Base-by-base conservation (phyloP, 2,113 vertebrate species). In the Malurus cyaneus region DNA sequence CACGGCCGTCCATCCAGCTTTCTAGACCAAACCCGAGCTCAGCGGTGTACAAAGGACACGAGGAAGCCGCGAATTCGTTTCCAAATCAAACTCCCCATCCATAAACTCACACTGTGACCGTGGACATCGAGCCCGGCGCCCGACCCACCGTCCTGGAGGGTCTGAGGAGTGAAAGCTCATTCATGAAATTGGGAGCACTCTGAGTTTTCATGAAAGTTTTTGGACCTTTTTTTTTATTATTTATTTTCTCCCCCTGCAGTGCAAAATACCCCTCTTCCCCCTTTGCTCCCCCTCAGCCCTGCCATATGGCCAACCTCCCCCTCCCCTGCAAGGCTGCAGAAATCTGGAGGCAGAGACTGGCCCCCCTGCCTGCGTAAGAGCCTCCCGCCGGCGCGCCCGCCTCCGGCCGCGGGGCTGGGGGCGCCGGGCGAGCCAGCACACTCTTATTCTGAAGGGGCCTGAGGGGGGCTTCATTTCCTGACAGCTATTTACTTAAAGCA, bases 401-500 rank as follows among this genome's bases (percentile, higher is more conserved):
- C 93, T 83, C 67, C 70, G 80, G 73, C 94, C 80, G 94, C 91
- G 60, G 86, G 95, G 95, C 82, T 95, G 95, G 78, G 89, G 93
- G 89, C 77, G 81, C 92, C 36, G 66, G 70, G 76, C 18, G 81
- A 84, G 90, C 53, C 79, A 88, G 94, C 14, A 32, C 10, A 95
- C 98, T 99, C 97, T 99, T 99, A 99, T 98, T 99, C 96, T 99
- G 98, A 98, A 98, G 94, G 95, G 92, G 90, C 89, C 88, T 15
- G 82, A 94, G 96, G 93, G 97, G 98, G 96, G 97, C 95, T 97
- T 97, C 97, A 97, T 98, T 99, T 99, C 98, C 99, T 99, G 98
- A 98, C 98, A 98, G 98, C 98, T 99, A 99, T 99, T 99, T 99
- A 99, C 98, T 98, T 98, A 97, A 98, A 98, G 97, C 98, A 98